These are phyloP conservation scores for Agrypnia vestita DNA, from an alignment of 1,140 invertebrate genomes.

Conservation along the genomic window DNA sequence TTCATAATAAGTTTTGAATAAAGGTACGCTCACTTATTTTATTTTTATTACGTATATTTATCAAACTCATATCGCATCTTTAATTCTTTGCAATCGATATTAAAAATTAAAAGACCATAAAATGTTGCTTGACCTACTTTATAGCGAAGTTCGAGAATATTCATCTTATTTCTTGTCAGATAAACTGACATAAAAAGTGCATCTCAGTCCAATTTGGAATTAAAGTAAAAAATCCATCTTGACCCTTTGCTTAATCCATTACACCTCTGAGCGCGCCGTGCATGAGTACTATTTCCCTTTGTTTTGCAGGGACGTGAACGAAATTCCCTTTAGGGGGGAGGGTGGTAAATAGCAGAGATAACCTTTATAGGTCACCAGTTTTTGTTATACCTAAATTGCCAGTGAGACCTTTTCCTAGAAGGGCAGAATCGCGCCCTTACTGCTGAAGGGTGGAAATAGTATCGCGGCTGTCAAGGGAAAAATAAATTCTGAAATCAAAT, in stretches of 20 bases:
- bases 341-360: conserved; percentile 24
- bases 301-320: conserved; percentile 31
- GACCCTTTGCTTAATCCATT: neutral
- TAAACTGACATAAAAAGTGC: too few species aligned
- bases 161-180: too few species aligned
- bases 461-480: conserved; percentile 1
- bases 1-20: too few species aligned
- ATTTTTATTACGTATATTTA: too few species aligned
- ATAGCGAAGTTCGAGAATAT: too few species aligned
- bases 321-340: conserved; percentile 26
- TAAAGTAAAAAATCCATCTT: too few species aligned
- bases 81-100: too few species aligned
- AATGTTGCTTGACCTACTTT: too few species aligned
- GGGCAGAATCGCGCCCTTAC: conserved; percentile 15
- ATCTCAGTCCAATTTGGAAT: too few species aligned
- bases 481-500: conserved; percentile 36
- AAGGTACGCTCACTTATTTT: too few species aligned
- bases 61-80: too few species aligned
- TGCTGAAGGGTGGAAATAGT: neutral
- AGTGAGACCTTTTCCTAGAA: conserved; percentile 24
- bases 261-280: neutral
- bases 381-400: conserved; percentile 41
- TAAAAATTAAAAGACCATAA: too few species aligned
- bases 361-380: conserved; percentile 44
- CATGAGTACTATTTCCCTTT: neutral